Conservation (phyloP, 2,113 vertebrate species). For the Elachura formosa region DNA sequence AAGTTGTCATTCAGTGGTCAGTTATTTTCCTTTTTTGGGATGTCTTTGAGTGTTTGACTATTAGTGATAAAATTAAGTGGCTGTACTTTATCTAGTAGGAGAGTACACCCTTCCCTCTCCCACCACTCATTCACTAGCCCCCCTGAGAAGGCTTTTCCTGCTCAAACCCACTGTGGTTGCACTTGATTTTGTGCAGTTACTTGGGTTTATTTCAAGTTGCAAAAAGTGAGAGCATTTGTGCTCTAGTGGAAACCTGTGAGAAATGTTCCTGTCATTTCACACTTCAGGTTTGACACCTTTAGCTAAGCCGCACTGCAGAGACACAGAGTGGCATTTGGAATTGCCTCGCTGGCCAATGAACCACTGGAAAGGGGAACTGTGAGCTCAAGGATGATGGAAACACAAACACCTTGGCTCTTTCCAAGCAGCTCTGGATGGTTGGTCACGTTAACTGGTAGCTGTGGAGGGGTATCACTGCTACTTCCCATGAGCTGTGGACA, state of each 20-base stretch:
- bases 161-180: conserved; percentile 37
- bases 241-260: conserved; percentile 13
- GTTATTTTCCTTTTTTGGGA: no score
- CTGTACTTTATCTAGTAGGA: no score
- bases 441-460: accelerated
- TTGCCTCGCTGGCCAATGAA: not conserved
- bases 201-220: conserved; percentile 7
- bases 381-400: not conserved
- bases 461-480: not conserved
- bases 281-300: not conserved
- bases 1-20: no score
- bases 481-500: not conserved
- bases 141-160: conserved; percentile 46
- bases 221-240: conserved; percentile 50
- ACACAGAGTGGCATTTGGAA: not conserved
- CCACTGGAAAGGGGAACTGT: not conserved
- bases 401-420: not conserved
- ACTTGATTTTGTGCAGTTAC: not conserved
- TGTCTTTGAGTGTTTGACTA: no score
- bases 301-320: not conserved
- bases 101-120: no score
- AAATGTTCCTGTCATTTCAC: not conserved
- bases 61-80: no score
- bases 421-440: not conserved
- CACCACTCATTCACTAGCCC: not conserved